Conservation (phyloP, 2,113 vertebrate species). For the Tachuris rubrigastra region DNA sequence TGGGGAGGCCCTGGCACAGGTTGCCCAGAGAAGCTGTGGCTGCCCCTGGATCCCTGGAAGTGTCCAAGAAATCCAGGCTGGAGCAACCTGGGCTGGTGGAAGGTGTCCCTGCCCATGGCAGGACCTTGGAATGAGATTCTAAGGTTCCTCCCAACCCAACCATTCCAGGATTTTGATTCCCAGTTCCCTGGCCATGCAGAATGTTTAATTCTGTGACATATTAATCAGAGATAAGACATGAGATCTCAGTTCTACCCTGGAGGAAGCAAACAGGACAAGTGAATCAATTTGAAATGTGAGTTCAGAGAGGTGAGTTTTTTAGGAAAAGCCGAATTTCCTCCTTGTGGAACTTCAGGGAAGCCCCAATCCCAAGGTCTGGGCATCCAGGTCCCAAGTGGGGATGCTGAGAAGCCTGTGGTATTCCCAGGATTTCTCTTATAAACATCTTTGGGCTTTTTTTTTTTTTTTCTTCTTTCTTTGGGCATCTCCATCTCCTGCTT, state of each 20-base stretch:
- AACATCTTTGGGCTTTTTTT: neutral
- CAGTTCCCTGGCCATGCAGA: neutral
- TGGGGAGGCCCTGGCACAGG: too few species aligned
- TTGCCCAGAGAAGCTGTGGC: too few species aligned
- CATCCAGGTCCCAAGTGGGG: neutral
- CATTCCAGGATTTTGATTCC: neutral
- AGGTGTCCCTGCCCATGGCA: neutral
- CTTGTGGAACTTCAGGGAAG: neutral
- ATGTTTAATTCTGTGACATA: neutral
- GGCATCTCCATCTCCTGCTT: fast-evolving
- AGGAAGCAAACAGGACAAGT: too few species aligned
- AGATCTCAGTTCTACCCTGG: neutral
- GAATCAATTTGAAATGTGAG: neutral
- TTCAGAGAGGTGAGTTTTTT: neutral
- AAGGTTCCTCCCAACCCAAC: neutral
- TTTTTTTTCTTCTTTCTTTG: neutral
- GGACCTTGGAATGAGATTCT: neutral
- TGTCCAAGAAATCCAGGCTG: neutral
- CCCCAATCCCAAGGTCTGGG: neutral
- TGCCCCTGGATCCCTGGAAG: too few species aligned
- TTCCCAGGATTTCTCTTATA: neutral
- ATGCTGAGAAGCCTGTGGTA: neutral
- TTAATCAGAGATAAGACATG: neutral
- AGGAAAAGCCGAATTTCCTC: neutral
- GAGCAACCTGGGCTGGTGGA: neutral